Conservation (phyloP, 2,113 vertebrate species). For the Sardina pilchardus region DNA sequence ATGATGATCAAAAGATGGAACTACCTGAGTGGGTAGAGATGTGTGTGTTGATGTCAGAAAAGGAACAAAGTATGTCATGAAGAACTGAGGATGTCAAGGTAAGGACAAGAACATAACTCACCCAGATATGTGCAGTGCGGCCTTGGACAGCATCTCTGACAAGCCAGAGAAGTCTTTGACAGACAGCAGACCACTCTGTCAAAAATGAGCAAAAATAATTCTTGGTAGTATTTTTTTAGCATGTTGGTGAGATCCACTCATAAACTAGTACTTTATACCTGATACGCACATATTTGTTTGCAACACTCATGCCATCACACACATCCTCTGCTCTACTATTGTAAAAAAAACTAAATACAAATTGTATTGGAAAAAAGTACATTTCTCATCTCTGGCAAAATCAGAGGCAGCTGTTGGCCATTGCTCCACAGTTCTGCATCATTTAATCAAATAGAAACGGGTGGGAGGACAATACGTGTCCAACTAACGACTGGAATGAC, state of each 20-base stretch:
- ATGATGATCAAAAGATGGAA: not conserved
- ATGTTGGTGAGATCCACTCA: no score
- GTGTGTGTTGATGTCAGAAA: not conserved
- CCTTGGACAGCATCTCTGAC: not conserved
- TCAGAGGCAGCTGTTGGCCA: not conserved
- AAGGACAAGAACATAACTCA: not conserved
- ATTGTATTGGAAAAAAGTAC: not conserved
- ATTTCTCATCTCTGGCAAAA: not conserved
- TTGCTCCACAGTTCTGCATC: not conserved
- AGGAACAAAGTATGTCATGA: not conserved
- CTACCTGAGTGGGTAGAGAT: not conserved
- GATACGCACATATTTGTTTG: no score
- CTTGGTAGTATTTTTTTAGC: no score
- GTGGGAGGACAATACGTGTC: not conserved
- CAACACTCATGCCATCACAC: not conserved
- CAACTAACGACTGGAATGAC: not conserved
- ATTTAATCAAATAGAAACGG: not conserved
- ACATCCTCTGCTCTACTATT: not conserved
- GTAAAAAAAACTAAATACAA: no score
- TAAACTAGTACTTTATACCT: no score
- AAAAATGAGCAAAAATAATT: no score
- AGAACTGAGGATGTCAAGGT: not conserved
- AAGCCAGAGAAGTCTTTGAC: not conserved
- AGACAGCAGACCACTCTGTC: not conserved
- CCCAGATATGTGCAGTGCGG: not conserved